These are phyloP conservation scores for Cartodere bifasciata DNA, from an alignment of 2,888 invertebrate species.

Conservation along the genomic window DNA sequence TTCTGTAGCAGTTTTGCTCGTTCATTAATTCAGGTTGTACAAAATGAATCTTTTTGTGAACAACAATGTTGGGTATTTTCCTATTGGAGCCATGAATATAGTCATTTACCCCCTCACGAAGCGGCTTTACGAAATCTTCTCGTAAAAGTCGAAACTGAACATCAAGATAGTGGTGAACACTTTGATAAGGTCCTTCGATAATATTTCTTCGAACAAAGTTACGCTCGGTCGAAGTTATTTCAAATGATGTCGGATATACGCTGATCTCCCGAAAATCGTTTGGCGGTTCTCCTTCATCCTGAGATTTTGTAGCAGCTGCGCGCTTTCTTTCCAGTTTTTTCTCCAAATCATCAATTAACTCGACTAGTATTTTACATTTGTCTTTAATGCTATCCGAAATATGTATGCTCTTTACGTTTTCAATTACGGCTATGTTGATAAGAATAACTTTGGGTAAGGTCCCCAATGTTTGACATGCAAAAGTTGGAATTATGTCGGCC, in stretches of 20 bases:
- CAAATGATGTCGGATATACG: conserved; percentile 40
- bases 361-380: conserved; percentile 26
- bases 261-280: conserved; percentile 41
- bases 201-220: conserved; percentile 46
- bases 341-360: conserved; percentile 25
- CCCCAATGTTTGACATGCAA: conserved; percentile 24
- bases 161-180: conserved; percentile 61
- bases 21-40: conserved; percentile 14
- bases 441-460: conserved; percentile 20
- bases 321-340: no score
- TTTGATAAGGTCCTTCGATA: conserved; percentile 46
- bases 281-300: conserved; percentile 36
- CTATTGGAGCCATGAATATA: conserved; percentile 16
- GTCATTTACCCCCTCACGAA: conserved; percentile 48
- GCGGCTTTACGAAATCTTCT: conserved; percentile 67
- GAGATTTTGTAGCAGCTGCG: conserved; percentile 20
- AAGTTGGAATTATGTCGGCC: conserved; percentile 19
- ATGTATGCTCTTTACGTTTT: conserved; percentile 12
- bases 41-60: conserved; percentile 16
- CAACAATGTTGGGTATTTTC: conserved; percentile 15
- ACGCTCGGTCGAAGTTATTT: conserved; percentile 24
- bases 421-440: conserved; percentile 18
- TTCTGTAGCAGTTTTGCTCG: conserved; percentile 15
- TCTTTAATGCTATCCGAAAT: conserved; percentile 30
- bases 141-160: conserved; percentile 65